Evolutionary conservation across 2,113 vertebrate species (phyloP), one percentile per base, ranked within the genome.

Genomic region (Cygnus buccinator): DNA sequence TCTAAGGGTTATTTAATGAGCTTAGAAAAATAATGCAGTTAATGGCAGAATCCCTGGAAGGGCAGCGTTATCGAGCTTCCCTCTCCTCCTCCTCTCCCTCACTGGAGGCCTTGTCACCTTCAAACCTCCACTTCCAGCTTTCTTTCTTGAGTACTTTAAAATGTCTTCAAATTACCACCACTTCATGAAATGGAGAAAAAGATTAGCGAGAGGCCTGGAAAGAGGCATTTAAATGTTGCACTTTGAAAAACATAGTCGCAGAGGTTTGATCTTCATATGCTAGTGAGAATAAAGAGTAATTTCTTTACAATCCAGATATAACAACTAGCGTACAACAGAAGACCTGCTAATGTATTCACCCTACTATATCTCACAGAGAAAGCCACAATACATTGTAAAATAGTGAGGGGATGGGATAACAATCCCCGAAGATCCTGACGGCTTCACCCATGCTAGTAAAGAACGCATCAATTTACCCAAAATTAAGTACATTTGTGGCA

Each of bases 1-100:
- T 94, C 71, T 96, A 89, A 97, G 95, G 74, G 74, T 87, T 94
- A 95, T 96, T 96, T 96, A 96, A 96, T 94, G 94, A 94, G 90
- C 91, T 95, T 94, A 94, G 91, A 84, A 94, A 94, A 97, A 93
- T 92, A 96, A 96, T 87, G 90, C 84, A 89, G 91, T 80, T 96
- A 96, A 96, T 87, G 87, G 93, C 89, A 89, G 91, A 87, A 93
- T 85, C 93, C 87, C 87, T 96, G 93, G 92, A 95, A 96, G n/a
- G 86, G 84, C 80, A 81, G 86, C 77, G 86, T 92, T 89, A 94
- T 68, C 1, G 0, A 92, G 78, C 85, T 93, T 88, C 67, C 41
- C 22, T 93, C 92, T 93, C 75, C 94, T 95, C 94, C 93, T 95
- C 93, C 89, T 89, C 91, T 58, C 81, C 50, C 79, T 57, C 76